Conservation (phyloP, 92 coral and sea anemone genomes). For the Chrysogorgia sp. region DNA sequence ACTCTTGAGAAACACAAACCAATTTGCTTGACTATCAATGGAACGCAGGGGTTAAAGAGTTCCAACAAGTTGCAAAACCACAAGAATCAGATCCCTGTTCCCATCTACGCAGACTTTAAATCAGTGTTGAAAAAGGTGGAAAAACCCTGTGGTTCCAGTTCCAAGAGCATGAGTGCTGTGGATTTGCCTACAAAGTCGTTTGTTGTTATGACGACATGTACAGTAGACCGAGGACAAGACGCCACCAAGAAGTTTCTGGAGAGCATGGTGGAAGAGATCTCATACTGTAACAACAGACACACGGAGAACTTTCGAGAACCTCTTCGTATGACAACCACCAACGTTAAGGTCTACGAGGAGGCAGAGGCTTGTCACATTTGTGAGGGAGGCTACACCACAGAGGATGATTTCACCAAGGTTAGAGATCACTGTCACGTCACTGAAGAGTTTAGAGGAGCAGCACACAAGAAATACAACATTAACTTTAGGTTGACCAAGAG, state of each 20-base stretch:
- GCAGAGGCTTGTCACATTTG: conserved; percentile 13
- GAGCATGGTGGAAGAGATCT: background rate
- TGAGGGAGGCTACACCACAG: background rate
- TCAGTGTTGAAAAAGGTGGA: background rate
- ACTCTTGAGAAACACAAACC: too few species aligned
- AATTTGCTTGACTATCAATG: too few species aligned
- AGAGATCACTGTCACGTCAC: too few species aligned
- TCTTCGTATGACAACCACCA: background rate
- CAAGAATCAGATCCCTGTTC: too few species aligned
- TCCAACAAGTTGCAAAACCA: too few species aligned
- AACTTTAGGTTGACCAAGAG: too few species aligned
- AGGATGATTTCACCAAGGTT: background rate
- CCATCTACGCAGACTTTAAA: too few species aligned
- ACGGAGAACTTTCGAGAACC: background rate
- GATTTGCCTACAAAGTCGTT: too few species aligned
- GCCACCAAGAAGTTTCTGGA: background rate
- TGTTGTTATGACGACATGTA: too few species aligned
- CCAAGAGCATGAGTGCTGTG: conserved; percentile 10
- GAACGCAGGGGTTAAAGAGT: too few species aligned
- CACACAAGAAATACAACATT: too few species aligned
- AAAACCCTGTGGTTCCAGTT: background rate
- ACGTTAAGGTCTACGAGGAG: background rate
- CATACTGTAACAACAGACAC: background rate
- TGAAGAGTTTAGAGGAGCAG: too few species aligned
- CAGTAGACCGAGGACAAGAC: conserved; percentile 5